Percentiles rank a stretch among this genome's conserved stretches.
phyloP scores from a whole-genome alignment of 2,888 invertebrate species.

The Alviniconcha strummeri region DNA sequence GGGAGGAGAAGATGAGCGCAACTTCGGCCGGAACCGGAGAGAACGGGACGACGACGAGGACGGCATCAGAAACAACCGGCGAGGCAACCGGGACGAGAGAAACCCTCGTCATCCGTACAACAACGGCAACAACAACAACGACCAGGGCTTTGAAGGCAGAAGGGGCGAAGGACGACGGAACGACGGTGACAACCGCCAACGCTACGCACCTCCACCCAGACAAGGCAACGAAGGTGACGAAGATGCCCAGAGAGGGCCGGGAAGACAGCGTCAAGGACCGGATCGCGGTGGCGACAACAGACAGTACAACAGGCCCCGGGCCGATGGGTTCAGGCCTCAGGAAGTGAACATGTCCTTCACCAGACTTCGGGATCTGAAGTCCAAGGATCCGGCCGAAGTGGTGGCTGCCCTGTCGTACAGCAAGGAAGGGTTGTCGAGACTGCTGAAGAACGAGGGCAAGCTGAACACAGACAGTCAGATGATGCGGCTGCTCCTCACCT shows the following conservation, averaged over 20 bases:
- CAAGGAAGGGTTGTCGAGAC: slow-evolving; percentile 13
- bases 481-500: slow-evolving; percentile 11
- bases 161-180: neutral
- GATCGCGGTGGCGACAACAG: neutral
- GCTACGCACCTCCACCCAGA: neutral
- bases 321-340: neutral
- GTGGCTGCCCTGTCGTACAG: slow-evolving; percentile 19
- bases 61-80: neutral
- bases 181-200: neutral
- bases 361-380: slow-evolving; percentile 12
- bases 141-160: neutral
- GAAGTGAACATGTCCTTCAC: slow-evolving; percentile 5
- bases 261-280: neutral
- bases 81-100: neutral
- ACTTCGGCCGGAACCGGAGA: neutral
- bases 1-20: neutral
- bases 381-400: neutral
- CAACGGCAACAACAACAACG: neutral
- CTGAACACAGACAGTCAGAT: neutral
- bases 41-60: neutral
- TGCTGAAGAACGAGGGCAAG: neutral
- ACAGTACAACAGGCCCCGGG: neutral
- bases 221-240: neutral
- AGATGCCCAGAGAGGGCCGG: neutral
- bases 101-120: neutral